A percentile compares a stretch with the other conserved stretches of the same genome.
phyloP scores from a whole-genome alignment of 2,888 invertebrate genomes.

The Lapara coniferarum region DNA sequence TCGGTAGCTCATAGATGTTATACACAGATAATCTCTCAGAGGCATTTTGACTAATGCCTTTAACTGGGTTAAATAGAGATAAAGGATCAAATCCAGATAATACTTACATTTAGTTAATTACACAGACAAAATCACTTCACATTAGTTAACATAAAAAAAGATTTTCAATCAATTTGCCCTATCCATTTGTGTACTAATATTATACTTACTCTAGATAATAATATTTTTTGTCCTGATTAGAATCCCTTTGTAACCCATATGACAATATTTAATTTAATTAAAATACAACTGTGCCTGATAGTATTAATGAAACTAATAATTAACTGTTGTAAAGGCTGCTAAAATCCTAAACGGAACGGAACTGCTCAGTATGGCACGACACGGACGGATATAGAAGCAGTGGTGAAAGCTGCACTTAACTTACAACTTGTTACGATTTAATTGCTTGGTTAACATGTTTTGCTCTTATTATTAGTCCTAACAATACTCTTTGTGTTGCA shows the following conservation, averaged over 20 bases:
- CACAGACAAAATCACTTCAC: too few species aligned
- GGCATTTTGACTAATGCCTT: too few species aligned
- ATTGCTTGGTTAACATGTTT: not conserved
- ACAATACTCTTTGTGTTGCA: not conserved
- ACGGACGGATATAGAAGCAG: not conserved
- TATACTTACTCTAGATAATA: too few species aligned
- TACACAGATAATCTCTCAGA: not conserved
- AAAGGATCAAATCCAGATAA: too few species aligned
- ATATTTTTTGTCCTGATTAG: too few species aligned
- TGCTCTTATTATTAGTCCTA: not conserved
- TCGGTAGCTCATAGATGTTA: not conserved
- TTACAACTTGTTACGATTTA: not conserved
- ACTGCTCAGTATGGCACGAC: not conserved
- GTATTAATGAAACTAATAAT: not conserved
- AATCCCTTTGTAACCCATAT: too few species aligned
- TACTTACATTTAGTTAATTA: too few species aligned
- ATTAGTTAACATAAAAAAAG: too few species aligned
- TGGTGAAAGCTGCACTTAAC: constrained; percentile 5
- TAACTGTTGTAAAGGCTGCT: not conserved
- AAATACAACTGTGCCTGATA: not conserved
- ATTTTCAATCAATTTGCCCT: too few species aligned
- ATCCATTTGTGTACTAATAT: too few species aligned
- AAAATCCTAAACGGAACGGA: not conserved
- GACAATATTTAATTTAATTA: not conserved
- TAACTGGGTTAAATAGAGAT: too few species aligned